Percentiles rank a stretch among this genome's conserved stretches.
These are phyloP conservation scores for Drosophila tsacasi DNA, from an alignment of 1,140 invertebrate species.

Conservation along the genomic window DNA sequence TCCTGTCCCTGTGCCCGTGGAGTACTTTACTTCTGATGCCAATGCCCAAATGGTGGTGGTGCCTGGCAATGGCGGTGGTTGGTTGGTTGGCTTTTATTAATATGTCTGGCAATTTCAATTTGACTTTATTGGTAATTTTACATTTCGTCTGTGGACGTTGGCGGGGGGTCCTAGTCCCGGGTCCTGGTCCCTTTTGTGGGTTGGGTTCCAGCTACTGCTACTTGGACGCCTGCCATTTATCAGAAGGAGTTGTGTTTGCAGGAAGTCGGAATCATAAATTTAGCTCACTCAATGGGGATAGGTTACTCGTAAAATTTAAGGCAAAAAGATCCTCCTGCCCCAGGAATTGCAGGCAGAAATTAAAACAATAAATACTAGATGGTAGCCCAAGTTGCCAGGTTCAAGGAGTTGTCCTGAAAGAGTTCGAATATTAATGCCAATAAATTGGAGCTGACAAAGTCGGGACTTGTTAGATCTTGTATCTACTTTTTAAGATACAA, in stretches of 20 bases:
- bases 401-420: background rate
- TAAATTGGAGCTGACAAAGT: background rate
- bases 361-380: constrained; percentile 18
- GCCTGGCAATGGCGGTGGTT: constrained; percentile 32
- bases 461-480: background rate
- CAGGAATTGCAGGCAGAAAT: background rate
- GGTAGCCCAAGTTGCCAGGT: background rate
- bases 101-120: constrained; percentile 84
- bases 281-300: constrained; percentile 7
- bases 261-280: constrained; percentile 23
- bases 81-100: constrained; percentile 72
- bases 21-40: constrained; percentile 3
- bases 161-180: constrained; percentile 4
- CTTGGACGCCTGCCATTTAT: constrained; percentile 45
- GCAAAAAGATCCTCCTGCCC: background rate
- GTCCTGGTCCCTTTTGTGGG: background rate
- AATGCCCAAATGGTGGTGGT: constrained; percentile 27
- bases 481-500: background rate
- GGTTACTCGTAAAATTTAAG: background rate
- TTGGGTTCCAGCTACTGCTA: constrained; percentile 13
- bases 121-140: constrained; percentile 83
- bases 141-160: constrained; percentile 54
- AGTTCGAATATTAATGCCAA: background rate
- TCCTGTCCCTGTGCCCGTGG: background rate
- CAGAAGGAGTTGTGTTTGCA: constrained; percentile 14